A percentile compares a stretch with the other conserved stretches of the same genome.
Evolutionary conservation across 2,888 invertebrate species (phyloP).

Genomic region (Aspidiotus rigidus): DNA sequence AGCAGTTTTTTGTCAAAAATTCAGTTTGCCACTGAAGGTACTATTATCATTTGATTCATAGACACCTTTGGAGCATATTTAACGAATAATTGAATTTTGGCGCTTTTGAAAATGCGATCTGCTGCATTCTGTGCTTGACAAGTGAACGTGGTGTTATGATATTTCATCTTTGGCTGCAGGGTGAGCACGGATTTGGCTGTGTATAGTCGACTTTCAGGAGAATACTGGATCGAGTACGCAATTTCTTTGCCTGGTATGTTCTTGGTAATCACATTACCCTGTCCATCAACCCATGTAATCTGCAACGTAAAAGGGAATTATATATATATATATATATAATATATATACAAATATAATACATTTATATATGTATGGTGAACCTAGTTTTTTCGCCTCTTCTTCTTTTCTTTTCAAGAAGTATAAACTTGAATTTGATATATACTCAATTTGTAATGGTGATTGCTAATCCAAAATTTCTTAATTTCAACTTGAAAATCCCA

Average conservation of each 20-base stretch:
- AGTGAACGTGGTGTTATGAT: conserved; percentile 82
- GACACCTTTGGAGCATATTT: conserved; percentile 73
- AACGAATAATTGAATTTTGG: conserved; percentile 73
- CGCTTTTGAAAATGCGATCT: conserved; percentile 71
- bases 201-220: conserved; percentile 66
- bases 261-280: conserved; percentile 56
- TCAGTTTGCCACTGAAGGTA: background rate
- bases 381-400: no score
- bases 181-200: conserved; percentile 77
- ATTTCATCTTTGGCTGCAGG: conserved; percentile 74
- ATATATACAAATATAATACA: no score
- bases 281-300: conserved; percentile 88
- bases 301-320: conserved; percentile 42
- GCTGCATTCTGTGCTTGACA: conserved; percentile 90
- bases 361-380: no score
- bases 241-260: conserved; percentile 57
- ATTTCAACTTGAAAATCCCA: no score
- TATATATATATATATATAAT: no score
- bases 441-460: no score
- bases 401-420: no score
- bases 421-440: no score
- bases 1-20: background rate
- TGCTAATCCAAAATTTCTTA: no score
- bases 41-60: background rate
- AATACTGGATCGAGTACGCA: conserved; percentile 63